Percentiles rank a stretch among this genome's conserved stretches.
Conservation (phyloP, 2,888 invertebrate species). For the Cactoblastis cactorum region DNA sequence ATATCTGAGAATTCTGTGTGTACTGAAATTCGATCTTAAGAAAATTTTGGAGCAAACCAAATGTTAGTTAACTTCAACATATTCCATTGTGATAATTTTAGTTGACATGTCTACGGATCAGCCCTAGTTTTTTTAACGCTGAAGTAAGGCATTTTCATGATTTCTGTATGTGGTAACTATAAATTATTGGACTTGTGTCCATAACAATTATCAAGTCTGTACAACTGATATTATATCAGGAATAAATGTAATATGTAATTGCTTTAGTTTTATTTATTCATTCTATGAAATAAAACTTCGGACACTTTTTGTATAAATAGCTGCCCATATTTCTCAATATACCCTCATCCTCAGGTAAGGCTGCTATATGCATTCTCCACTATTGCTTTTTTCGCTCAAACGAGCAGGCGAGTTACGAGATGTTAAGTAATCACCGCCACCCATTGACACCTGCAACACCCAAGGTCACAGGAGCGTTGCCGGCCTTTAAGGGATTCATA, state of each 20-base stretch:
- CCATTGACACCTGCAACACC: no score
- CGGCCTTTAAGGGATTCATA: no score
- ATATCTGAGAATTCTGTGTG: constrained; percentile 33
- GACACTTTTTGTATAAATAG: no score
- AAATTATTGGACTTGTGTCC: constrained; percentile 61
- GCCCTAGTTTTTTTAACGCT: constrained; percentile 55
- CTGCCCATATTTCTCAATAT: no score
- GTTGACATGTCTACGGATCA: constrained; percentile 54
- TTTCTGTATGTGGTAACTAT: constrained; percentile 52
- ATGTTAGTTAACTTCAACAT: constrained; percentile 64
- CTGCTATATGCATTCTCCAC: no score
- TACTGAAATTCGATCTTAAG: constrained; percentile 46
- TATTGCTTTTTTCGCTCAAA: no score
- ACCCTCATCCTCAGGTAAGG: no score
- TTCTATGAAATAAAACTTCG: no score
- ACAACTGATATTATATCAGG: constrained; percentile 53
- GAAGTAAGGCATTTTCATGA: constrained; percentile 42
- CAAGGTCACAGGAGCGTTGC: no score
- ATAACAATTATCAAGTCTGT: constrained; percentile 52
- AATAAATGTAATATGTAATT: constrained; percentile 54
- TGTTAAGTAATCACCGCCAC: no score
- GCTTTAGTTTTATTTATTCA: constrained; percentile 28
- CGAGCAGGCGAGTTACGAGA: no score
- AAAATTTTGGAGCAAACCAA: constrained; percentile 66
- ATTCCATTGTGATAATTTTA: constrained; percentile 73